Evolutionary conservation across 2,888 invertebrate species (phyloP), one percentile per base, ranked within the genome.

Genomic region (Plusia festucae): DNA sequence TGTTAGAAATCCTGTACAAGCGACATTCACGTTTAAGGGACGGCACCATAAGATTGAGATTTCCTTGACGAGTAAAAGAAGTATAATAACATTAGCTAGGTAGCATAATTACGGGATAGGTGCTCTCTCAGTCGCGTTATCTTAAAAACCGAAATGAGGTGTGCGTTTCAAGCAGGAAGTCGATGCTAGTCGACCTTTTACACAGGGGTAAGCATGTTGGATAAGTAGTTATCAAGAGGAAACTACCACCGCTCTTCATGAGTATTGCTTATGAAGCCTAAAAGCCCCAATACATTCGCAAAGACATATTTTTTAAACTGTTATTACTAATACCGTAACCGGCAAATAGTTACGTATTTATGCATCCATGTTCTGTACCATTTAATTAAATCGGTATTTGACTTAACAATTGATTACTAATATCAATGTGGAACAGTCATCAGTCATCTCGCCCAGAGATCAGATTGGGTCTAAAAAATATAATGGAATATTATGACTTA

Each of bases 141-240:
- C 64, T 65, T 51, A 65, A 75, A 74, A 65, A 65, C 58, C 54
- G 55, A 68, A 71, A 59, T 49, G 55, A 55, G 18, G 61, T 55
- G 16, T 20, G 18, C 20, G 46, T 57, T 53, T 60, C 67, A 60
- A 64, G 15, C 7, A 53, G 63, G 58, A 55, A 60, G 63, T 13
- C 18, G 30, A 68, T 5, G 8, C 9, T 9, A 30, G 30, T 30
- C 30, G 30, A 30, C 9, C 55, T 27, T 68, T 61, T 56, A 27
- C 1, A 57, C 51, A 22, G 27, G 16, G 34, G 22, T 3, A 9
- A 16, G n/a, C 30, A 22, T 0, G 22, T 55, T 15, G 24, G 22
- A 46, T 20, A 16, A 13, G 27, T 13, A 44, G 6, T 62, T 16
- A 34, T 34, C 15, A 34, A 34, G 34, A 34, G 34, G 2, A 52